Base-by-base conservation (phyloP, 1,140 invertebrate genomes). In the Cherax quadricarinatus region DNA sequence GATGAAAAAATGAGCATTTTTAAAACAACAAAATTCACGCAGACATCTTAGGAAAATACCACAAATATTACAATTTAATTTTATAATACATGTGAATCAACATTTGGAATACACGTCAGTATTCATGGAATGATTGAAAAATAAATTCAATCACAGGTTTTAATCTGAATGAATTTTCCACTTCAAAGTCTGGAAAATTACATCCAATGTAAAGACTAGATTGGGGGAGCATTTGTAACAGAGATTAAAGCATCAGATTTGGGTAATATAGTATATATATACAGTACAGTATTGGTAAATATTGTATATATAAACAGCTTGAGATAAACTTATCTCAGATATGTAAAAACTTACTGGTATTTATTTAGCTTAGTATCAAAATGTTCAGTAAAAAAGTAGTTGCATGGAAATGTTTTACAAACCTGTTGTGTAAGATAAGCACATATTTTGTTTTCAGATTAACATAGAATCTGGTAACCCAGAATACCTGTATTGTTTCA, bases 21-120 rank as follows among this genome's bases (percentile, higher is more conserved):
- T 73, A 89, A 62, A 89, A 89, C 88, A 89, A 80, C 66, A 83
- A 89, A 89, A 49, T 82, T 66, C 73, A 89, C 88, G 83, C 80
- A 79, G 24, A 87, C 18, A 60, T 88, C 75, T 80, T 80, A 62
- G 80, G 24, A 88, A 88, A 88, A 80, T 88, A 80, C 53, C 53
- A 88, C 86, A 88, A 79, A 60, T 60, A 87, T 87, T 87, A 88
- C 86, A 88, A 80, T 88, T 80, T 79, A 62, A 41, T 80, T 73
- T 30, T 88, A 88, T 88, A 79, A 79, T 79, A 88, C 86, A 88
- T 85, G 24, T 85, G 60, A 70, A 66, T 85, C 5, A 79, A 87
- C 86, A 87, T 53, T 87, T 70, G 86, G 51, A 87, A 79, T 87
- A 41, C 30, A 88, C 30, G 79, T 78, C 24, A 48, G 75, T 60